phyloP scores from a whole-genome alignment of 1,140 invertebrate species.

The Parapsyche elsis region DNA sequence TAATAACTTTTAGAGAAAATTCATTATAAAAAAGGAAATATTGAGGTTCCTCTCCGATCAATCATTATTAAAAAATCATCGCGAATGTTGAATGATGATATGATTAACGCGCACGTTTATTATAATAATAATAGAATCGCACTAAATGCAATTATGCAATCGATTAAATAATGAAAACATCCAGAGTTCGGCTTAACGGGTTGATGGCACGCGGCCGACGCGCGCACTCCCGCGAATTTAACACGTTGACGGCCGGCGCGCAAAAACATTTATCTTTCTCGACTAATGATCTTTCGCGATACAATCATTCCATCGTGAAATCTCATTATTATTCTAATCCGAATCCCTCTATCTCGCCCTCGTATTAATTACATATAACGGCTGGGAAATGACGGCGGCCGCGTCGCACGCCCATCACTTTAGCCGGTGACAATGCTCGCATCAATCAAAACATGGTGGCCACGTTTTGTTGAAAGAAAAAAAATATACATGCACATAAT shows the following conservation, averaged over 20 bases:
- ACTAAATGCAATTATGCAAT: no score
- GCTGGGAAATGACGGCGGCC: background rate
- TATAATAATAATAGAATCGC: no score
- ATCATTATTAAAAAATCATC: no score
- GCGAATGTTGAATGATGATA: no score
- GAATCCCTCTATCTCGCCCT: background rate
- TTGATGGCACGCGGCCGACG: background rate
- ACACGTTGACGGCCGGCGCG: background rate
- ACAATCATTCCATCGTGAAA: background rate
- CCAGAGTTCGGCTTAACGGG: background rate
- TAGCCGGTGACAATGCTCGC: background rate
- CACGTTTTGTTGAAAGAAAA: no score
- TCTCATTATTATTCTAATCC: no score
- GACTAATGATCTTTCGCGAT: conserved; percentile 15
- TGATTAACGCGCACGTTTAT: no score
- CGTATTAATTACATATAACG: background rate
- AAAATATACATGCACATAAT: background rate
- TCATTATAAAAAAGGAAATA: no score
- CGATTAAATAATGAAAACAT: no score
- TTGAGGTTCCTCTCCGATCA: no score
- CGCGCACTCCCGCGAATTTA: background rate
- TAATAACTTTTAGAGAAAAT: no score
- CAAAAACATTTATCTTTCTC: conserved; percentile 7
- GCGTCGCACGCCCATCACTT: conserved; percentile 23
- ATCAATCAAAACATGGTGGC: conserved; percentile 13